phyloP scores from a whole-genome alignment of 2,113 vertebrate genomes.

The Potamarius usumacintae region DNA sequence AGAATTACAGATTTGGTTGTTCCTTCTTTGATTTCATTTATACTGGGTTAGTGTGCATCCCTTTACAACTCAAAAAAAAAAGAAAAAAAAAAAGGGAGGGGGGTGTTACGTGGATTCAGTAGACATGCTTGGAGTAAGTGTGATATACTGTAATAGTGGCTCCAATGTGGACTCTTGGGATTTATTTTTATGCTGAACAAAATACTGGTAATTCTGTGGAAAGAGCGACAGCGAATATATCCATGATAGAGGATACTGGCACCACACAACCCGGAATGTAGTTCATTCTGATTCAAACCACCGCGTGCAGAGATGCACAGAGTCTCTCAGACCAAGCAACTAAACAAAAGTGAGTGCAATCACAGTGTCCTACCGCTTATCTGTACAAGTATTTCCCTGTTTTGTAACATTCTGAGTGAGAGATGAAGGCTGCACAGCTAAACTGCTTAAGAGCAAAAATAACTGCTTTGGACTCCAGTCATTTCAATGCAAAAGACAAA shows the following conservation, averaged over 20 bases:
- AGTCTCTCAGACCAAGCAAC: constrained; percentile 13
- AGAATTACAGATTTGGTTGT: constrained; percentile 46
- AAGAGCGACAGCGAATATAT: constrained; percentile 21
- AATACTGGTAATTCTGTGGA: background rate
- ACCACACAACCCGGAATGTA: constrained; percentile 45
- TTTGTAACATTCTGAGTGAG: constrained; percentile 22
- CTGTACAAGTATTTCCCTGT: constrained; percentile 18
- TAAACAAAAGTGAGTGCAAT: constrained; percentile 39
- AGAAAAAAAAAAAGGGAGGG: background rate
- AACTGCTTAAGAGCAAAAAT: background rate
- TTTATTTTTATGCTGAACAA: background rate
- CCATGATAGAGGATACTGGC: constrained; percentile 14
- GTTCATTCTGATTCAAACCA: constrained; percentile 30
- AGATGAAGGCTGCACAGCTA: constrained; percentile 33
- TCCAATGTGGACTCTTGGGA: background rate
- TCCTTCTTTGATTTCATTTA: constrained; percentile 19
- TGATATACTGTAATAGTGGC: background rate
- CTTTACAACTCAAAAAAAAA: constrained; percentile 49
- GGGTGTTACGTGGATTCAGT: constrained; percentile 33
- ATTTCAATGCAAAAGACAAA: constrained; percentile 2
- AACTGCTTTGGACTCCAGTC: background rate
- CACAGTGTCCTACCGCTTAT: constrained; percentile 50
- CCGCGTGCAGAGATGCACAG: background rate
- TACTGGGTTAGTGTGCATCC: constrained; percentile 41
- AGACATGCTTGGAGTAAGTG: constrained; percentile 65